Percentiles rank a stretch among this genome's conserved stretches.
Evolutionary conservation across 2,888 invertebrate genomes (phyloP).

Genomic region (Aradus depressus): DNA sequence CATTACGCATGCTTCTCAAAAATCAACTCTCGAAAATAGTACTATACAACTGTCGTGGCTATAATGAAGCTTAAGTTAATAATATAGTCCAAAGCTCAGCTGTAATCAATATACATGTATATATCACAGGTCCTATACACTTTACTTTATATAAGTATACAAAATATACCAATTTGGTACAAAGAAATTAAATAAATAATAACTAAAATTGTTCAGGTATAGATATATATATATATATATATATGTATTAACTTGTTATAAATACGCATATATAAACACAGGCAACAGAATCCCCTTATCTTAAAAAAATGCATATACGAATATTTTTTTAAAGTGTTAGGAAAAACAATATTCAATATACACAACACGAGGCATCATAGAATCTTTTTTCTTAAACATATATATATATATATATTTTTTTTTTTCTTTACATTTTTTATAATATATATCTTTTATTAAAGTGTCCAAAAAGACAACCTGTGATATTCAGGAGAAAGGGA

Average conservation of each 20-base stretch:
- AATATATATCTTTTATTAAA: slow-evolving; percentile 19
- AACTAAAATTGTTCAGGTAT: slow-evolving; percentile 25
- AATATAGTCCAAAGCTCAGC: slow-evolving; percentile 21
- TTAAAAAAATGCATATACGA: slow-evolving; percentile 26
- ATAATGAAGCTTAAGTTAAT: slow-evolving; percentile 15
- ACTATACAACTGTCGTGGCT: slow-evolving; percentile 14
- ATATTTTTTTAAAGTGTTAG: slow-evolving; percentile 18
- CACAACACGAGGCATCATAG: slow-evolving; percentile 17
- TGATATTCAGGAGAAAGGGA: too few species aligned
- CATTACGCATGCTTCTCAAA: too few species aligned
- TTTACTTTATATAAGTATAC: slow-evolving; percentile 27
- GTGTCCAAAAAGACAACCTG: slow-evolving; percentile 26
- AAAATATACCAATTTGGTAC: slow-evolving; percentile 28
- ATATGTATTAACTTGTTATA: too few species aligned
- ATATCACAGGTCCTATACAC: slow-evolving; percentile 29
- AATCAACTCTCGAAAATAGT: too few species aligned
- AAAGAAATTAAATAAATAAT: slow-evolving; percentile 25
- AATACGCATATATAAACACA: slow-evolving; percentile 20
- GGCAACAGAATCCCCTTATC: slow-evolving; percentile 14
- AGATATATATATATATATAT: too few species aligned
- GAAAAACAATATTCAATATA: slow-evolving; percentile 24
- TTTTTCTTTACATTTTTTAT: too few species aligned
- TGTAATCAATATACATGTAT: slow-evolving; percentile 16
- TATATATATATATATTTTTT: too few species aligned
- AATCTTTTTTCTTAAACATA: too few species aligned